A percentile compares a stretch with the other conserved stretches of the same genome.
Conservation (phyloP, 2,113 vertebrate genomes). For the Trachemys scripta region DNA sequence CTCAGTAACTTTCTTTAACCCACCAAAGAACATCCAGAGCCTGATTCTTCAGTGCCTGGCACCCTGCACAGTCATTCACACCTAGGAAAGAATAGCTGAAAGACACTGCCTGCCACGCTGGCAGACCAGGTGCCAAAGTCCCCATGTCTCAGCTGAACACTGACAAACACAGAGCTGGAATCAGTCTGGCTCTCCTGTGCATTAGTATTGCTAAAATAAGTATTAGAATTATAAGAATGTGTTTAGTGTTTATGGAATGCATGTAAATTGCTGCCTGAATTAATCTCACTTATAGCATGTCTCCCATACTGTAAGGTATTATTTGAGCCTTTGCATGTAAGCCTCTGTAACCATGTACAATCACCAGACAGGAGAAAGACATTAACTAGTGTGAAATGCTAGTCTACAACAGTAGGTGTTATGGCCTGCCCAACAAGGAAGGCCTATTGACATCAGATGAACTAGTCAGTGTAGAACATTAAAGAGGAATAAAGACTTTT, state of each 20-base stretch:
- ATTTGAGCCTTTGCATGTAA: neutral
- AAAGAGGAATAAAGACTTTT: neutral
- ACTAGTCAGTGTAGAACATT: neutral
- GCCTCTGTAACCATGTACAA: neutral
- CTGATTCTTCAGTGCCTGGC: neutral
- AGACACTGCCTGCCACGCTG: neutral
- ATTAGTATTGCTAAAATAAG: neutral
- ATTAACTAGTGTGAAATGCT: neutral
- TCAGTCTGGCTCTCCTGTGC: neutral
- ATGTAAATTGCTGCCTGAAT: neutral
- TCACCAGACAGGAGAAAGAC: neutral
- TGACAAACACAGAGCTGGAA: neutral
- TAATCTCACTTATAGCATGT: neutral
- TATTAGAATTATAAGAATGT: neutral
- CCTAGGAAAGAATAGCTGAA: neutral
- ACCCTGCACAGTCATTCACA: neutral
- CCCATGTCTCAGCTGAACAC: too few relatives aligned
- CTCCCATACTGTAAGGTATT: neutral
- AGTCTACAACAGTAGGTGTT: neutral
- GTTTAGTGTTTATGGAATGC: neutral
- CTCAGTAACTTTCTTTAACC: neutral
- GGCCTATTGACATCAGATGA: neutral
- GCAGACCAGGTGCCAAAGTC: neutral
- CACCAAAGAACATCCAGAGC: neutral
- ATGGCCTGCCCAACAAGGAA: neutral